Conservation (phyloP, 2,888 invertebrate species). For the Caenorhabditis imperialis region DNA sequence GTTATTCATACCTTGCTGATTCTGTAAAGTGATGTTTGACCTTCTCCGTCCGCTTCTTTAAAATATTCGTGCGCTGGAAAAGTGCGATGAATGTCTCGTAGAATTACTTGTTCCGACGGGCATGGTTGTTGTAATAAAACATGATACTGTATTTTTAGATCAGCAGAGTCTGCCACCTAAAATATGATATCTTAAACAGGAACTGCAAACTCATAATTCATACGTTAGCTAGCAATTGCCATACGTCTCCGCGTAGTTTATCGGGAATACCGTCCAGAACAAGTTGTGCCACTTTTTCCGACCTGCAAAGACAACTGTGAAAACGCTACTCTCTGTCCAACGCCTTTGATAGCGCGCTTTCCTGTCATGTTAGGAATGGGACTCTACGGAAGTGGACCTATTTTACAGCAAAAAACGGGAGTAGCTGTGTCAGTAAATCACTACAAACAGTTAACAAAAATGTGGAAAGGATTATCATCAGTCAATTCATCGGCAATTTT, state of each 20-base stretch:
- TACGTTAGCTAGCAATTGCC: slow-evolving; percentile 91
- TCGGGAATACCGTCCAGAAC: slow-evolving; percentile 92
- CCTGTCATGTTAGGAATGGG: too few relatives aligned
- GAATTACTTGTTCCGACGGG: slow-evolving; percentile 93
- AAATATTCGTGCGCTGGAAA: slow-evolving; percentile 99
- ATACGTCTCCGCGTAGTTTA: slow-evolving; percentile 94
- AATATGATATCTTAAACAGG: background rate
- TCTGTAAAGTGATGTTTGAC: slow-evolving; percentile 94
- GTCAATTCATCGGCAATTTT: too few relatives aligned
- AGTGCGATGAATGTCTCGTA: slow-evolving; percentile 95
- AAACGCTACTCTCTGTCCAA: too few relatives aligned
- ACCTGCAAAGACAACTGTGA: slow-evolving; percentile 79
- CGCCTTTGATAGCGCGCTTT: too few relatives aligned
- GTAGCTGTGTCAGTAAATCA: too few relatives aligned
- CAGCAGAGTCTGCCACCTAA: slow-evolving; percentile 82
- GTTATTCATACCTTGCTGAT: slow-evolving; percentile 83
- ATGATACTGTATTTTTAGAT: slow-evolving; percentile 90
- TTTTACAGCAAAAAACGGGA: too few relatives aligned
- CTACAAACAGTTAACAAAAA: too few relatives aligned
- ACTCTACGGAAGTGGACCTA: too few relatives aligned
- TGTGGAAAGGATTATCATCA: too few relatives aligned
- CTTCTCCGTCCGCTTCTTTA: slow-evolving; percentile 87
- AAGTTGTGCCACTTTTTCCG: slow-evolving; percentile 87
- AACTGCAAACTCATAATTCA: background rate
- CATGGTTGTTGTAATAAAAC: slow-evolving; percentile 84